Percentiles rank a stretch among this genome's conserved stretches.
These are phyloP conservation scores for Diorhabda carinulata DNA, from an alignment of 1,140 invertebrate genomes.

Conservation along the genomic window DNA sequence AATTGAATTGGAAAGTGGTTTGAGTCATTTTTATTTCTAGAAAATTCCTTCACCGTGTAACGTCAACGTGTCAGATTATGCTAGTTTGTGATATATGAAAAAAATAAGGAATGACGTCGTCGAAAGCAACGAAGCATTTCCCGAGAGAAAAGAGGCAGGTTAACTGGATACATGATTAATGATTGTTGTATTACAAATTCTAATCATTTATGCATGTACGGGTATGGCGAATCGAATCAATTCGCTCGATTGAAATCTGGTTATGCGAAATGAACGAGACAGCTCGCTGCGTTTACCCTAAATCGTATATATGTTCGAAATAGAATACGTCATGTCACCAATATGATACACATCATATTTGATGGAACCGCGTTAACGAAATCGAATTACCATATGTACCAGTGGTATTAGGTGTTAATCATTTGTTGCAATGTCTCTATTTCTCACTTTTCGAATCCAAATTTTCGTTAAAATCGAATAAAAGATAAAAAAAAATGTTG, in stretches of 20 bases:
- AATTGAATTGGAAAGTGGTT: too few relatives aligned
- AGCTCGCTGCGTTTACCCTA: neutral
- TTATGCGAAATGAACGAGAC: constrained; percentile 14
- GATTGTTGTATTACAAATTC: constrained; percentile 39
- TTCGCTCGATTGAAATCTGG: constrained; percentile 33
- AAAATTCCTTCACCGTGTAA: too few relatives aligned
- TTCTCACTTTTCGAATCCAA: too few relatives aligned
- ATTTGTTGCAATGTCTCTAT: too few relatives aligned
- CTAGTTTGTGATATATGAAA: constrained; percentile 41
- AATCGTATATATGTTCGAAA: constrained; percentile 2
- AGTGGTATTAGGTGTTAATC: too few relatives aligned
- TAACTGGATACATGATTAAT: constrained; percentile 45
- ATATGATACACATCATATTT: neutral
- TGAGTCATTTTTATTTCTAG: too few relatives aligned
- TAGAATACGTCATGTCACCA: neutral
- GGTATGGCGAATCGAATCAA: constrained; percentile 35
- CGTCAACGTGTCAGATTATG: neutral
- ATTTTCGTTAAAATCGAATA: too few relatives aligned
- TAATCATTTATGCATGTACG: constrained; percentile 43
- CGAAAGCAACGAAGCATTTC: constrained; percentile 21
- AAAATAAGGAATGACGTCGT: constrained; percentile 42
- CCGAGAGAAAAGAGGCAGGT: constrained; percentile 28
- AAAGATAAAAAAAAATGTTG: too few relatives aligned
- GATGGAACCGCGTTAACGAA: neutral
- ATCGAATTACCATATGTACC: neutral